Base-by-base conservation (phyloP, 2,888 invertebrate species). In the Andrena chrysosceles region DNA sequence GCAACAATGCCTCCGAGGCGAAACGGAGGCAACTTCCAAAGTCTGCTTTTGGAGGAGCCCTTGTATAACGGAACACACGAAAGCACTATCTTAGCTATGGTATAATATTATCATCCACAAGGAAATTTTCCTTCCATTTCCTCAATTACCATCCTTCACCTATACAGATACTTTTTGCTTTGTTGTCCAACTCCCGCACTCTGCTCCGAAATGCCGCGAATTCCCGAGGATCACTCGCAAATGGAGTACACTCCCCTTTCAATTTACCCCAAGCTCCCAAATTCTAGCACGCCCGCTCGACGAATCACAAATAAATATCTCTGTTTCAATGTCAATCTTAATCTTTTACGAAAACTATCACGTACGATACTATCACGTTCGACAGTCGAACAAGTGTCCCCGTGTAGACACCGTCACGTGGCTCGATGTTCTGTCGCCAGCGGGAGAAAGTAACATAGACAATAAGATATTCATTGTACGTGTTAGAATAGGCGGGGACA, bases 391-490 rank as follows among this genome's bases (percentile, higher is more conserved):
- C 83, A 78, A 70, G 78, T 83, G 83, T 77, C 67, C 16, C 7
- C 23, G 7, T 64, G 73, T 56, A 56, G 23, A 49, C 23, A 63
- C 63, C 83, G 4, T 5, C 33, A 56, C 74, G 74, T 68, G 67
- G 83, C 70, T 74, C 68, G 29, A 60, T 78, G 67, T 77, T 64
- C 67, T n/a, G 10, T 52, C 49, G 56, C 48, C 62, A 8, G 20
- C 63, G 31, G 60, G 79, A 69, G 84, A 84, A 84, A 84, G 84
- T 84, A 79, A 84, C 71, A 66, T 64, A 71, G 83, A 83, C 83
- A 84, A 84, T 83, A 84, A 42, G 83, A 84, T 83, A 84, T 83
- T 84, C 84, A 83, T 76, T 62, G 71, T 48, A 60, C 62, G 71
- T 26, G 74, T 84, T 64, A 70, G 68, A 72, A 26, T 26, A 64